These are phyloP conservation scores for Leptogaster cylindrica DNA, from an alignment of 2,888 invertebrate genomes.

Conservation along the genomic window DNA sequence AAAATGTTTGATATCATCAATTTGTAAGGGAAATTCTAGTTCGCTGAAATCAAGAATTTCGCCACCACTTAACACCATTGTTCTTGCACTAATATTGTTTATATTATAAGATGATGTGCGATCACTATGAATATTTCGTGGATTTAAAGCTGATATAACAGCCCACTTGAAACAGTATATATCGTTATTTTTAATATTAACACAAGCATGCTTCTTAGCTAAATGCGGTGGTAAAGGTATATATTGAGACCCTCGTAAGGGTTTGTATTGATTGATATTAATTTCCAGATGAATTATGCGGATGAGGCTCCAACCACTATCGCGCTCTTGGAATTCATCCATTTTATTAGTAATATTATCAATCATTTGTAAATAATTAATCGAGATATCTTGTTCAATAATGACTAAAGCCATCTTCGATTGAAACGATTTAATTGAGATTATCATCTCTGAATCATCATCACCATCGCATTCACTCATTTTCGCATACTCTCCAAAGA, in stretches of 20 bases:
- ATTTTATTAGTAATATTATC: too few species aligned
- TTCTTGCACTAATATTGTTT: constrained; percentile 38
- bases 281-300: too few species aligned
- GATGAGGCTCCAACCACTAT: too few species aligned
- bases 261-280: not conserved
- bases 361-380: too few species aligned
- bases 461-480: too few species aligned
- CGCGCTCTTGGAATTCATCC: too few species aligned
- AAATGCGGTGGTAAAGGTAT: constrained; percentile 35
- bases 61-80: constrained; percentile 44
- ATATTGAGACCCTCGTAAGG: not conserved
- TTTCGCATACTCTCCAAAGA: too few species aligned
- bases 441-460: too few species aligned
- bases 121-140: not conserved
- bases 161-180: too few species aligned
- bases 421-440: too few species aligned
- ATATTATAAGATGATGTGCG: constrained; percentile 39
- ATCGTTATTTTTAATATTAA: constrained; percentile 50
- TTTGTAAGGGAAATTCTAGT: constrained; percentile 49
- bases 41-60: constrained; percentile 46
- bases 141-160: constrained; percentile 48
- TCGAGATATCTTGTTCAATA: too few species aligned
- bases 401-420: too few species aligned
- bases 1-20: constrained; percentile 48
- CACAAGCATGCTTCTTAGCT: constrained; percentile 44